Base-by-base conservation (phyloP, 2,113 vertebrate genomes). In the Pseudopodoces humilis region DNA sequence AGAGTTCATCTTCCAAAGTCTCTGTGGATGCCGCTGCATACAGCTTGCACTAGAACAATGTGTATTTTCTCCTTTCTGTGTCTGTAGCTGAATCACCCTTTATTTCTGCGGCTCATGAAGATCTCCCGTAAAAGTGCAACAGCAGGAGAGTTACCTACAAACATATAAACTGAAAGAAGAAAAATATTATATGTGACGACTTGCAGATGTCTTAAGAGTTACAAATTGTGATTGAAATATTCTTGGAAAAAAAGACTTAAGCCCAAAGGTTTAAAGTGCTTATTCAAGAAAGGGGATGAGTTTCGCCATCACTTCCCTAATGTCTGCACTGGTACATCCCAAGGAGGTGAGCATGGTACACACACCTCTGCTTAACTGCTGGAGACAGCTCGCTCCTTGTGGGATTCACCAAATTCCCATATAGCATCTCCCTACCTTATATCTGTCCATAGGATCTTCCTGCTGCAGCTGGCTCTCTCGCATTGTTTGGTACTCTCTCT, bases 401-500 rank as follows among this genome's bases (percentile, higher is more conserved):
- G 10, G 64, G 28, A 74, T 15, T 79, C 31, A 17, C 69, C 49
- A 41, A 31, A 30, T 64, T 53, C 46, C 76, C 79, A 3, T 0
- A 15, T 0, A 82, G 79, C 69, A 58, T 33, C 50, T 39, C 72
- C 79, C 96, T 98, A 99, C 99, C 99, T 99, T 99, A 80, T 99
- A 99, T 97, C 99, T 98, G 94, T 99, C 99, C 89, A 99, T 99
- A 21, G 99, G 99, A 96, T 99, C 99, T 50, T 99, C 99, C 96
- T 99, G 99, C 41, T 99, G 99, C 58, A 99, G 98, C 97, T 99
- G 99, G 60, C 98, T 99, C 97, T 99, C 99, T 78, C 98, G 98
- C 98, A 99, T 98, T 1, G 98, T 98, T 95, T 99, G 99, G 96
- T 99, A 99, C 74, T 99, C 99, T 97, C 98, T 99, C 97, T 99